These are phyloP conservation scores for Cettia cetti DNA, from an alignment of 2,113 vertebrate genomes.

Conservation along the genomic window DNA sequence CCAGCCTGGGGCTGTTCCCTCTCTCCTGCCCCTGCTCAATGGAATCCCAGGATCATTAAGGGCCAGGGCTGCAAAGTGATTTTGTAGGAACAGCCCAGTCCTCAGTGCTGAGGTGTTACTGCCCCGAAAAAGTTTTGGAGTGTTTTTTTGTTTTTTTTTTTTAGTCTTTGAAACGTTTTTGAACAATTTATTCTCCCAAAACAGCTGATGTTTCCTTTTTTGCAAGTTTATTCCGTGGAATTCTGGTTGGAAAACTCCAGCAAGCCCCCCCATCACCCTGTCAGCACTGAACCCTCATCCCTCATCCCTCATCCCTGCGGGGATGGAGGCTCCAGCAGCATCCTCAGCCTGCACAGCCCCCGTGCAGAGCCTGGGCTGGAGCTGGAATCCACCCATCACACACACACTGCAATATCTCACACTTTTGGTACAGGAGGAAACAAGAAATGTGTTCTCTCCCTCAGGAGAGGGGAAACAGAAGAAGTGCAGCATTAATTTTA, in stretches of 20 bases:
- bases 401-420: background rate
- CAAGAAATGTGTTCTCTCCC: background rate
- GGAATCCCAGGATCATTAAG: no score
- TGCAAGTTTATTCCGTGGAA: background rate
- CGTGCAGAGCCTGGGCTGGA: no score
- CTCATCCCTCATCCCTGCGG: background rate
- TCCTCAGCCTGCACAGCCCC: background rate
- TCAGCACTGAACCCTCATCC: background rate
- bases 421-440: background rate
- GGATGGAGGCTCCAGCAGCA: background rate
- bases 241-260: rapidly evolving
- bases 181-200: background rate
- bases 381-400: background rate
- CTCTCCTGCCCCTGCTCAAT: background rate
- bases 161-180: background rate
- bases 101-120: background rate
- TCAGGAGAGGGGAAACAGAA: background rate
- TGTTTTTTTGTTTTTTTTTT: background rate
- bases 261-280: background rate
- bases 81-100: no score
- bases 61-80: background rate
- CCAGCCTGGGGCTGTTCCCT: background rate
- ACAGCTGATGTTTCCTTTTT: background rate
- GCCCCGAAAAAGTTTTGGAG: background rate
- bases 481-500: background rate